Conservation (phyloP, 2,797 vertebrate genomes). For the Brachymystax lenok region DNA sequence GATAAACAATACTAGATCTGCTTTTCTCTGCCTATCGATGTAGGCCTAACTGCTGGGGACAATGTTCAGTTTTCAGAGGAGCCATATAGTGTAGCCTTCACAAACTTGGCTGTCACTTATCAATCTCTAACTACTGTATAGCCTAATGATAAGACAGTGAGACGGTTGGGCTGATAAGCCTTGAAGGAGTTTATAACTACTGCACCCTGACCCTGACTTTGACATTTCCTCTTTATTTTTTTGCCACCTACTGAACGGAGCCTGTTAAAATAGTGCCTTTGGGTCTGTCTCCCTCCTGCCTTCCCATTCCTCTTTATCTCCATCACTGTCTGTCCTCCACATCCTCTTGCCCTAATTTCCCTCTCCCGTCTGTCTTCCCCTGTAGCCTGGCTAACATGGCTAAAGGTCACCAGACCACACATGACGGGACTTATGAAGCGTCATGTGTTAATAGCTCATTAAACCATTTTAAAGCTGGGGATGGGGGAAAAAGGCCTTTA, state of each 20-base stretch:
- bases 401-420: constrained; percentile 60
- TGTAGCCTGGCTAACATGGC: constrained; percentile 30
- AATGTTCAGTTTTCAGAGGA: background rate
- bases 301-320: constrained; percentile 46
- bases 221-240: too few relatives aligned
- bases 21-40: background rate
- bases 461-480: constrained; percentile 21
- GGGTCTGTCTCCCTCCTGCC: constrained; percentile 51
- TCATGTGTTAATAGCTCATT: constrained; percentile 25
- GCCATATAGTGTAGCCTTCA: background rate
- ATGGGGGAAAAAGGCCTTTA: constrained; percentile 12
- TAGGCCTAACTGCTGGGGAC: background rate
- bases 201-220: too few relatives aligned
- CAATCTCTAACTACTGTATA: background rate
- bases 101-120: background rate
- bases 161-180: too few relatives aligned
- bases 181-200: too few relatives aligned
- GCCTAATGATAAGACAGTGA: background rate
- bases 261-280: background rate
- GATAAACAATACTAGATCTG: background rate
- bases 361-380: background rate
- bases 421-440: constrained; percentile 59
- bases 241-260: background rate
- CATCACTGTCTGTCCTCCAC: constrained; percentile 42
- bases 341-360: constrained; percentile 43